phyloP scores from a whole-genome alignment of 1,140 invertebrate species.

The Drosophila obscura region DNA sequence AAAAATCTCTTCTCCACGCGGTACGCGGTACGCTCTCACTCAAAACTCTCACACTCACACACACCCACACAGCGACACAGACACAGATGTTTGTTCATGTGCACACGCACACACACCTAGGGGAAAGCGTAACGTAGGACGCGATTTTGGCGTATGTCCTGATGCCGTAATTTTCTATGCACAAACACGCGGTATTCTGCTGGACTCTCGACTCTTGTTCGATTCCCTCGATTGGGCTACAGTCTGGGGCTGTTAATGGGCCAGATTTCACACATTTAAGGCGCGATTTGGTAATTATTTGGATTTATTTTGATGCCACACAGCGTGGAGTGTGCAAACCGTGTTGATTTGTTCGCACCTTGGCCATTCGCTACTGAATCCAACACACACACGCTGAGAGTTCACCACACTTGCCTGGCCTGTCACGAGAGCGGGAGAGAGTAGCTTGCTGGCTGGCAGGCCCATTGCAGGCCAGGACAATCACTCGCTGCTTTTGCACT shows the following conservation, averaged over 20 bases:
- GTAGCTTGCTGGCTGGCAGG: not conserved
- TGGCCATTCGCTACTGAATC: constrained; percentile 75
- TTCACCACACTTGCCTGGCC: constrained; percentile 29
- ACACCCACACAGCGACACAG: constrained; percentile 15
- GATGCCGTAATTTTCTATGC: constrained; percentile 75
- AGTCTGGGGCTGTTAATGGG: constrained; percentile 3
- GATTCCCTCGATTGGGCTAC: not conserved
- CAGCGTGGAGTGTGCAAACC: constrained; percentile 74
- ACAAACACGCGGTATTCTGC: constrained; percentile 16
- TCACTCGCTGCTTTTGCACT: constrained; percentile 59
- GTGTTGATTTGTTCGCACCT: constrained; percentile 82
- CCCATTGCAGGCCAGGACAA: constrained; percentile 15
- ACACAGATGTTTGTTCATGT: constrained; percentile 1
- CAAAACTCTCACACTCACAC: constrained; percentile 12
- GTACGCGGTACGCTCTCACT: constrained; percentile 60
- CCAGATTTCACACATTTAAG: constrained; percentile 34
- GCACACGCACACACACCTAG: constrained; percentile 50
- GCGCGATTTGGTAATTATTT: constrained; percentile 61
- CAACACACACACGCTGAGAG: constrained; percentile 59
- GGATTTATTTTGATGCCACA: constrained; percentile 73
- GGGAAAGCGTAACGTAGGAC: constrained; percentile 66
- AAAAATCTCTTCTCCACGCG: constrained; percentile 50
- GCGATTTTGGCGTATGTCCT: constrained; percentile 75
- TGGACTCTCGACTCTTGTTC: constrained; percentile 1
- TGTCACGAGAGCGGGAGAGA: constrained; percentile 2